phyloP scores from a whole-genome alignment of 2,113 vertebrate genomes.

The Bubo blakistoni region DNA sequence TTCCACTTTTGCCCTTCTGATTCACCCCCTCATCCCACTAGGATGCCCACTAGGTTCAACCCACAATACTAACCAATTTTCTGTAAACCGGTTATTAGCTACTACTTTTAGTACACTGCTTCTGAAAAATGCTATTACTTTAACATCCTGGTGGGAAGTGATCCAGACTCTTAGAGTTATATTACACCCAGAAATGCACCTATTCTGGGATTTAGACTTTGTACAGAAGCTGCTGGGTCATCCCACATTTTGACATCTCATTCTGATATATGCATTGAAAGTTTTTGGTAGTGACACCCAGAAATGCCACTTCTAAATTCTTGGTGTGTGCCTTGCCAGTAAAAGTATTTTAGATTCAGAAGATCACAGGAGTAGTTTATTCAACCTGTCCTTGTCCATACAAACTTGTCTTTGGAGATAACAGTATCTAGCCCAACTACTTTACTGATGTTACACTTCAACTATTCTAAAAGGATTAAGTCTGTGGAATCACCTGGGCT shows the following conservation, averaged over 20 bases:
- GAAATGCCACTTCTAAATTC: neutral
- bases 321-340: neutral
- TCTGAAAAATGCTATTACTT: neutral
- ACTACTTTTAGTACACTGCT: neutral
- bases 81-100: neutral
- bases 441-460: neutral
- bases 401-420: neutral
- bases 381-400: neutral
- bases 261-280: neutral
- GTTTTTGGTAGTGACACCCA: neutral
- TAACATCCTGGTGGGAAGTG: neutral
- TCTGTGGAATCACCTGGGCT: neutral
- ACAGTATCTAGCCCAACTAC: neutral
- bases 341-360: neutral
- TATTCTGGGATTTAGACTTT: neutral
- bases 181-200: neutral
- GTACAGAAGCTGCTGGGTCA: neutral
- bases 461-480: neutral
- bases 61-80: neutral
- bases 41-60: neutral
- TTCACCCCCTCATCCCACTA: neutral
- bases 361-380: neutral
- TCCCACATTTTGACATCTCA: neutral
- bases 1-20: neutral
- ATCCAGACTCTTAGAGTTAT: neutral